phyloP scores from a whole-genome alignment of 2,113 vertebrate genomes.

The Pyxicephalus adspersus region DNA sequence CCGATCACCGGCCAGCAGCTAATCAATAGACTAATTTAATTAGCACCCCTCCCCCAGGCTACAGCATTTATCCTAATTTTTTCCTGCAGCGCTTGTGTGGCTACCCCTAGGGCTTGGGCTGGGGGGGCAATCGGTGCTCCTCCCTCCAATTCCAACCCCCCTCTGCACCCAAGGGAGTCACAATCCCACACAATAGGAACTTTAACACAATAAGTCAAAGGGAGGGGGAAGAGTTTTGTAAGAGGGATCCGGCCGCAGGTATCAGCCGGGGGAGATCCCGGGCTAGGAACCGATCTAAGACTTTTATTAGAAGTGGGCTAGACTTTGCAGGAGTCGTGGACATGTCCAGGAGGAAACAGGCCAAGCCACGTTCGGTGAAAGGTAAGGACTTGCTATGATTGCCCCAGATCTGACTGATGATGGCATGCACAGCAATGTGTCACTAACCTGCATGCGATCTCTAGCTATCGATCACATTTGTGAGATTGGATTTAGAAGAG shows the following conservation, averaged over 20 bases:
- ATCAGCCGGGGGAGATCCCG: neutral
- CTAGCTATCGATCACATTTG: too few species aligned
- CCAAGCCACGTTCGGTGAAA: conserved; percentile 97
- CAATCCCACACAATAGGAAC: conserved; percentile 57
- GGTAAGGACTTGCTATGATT: conserved; percentile 74
- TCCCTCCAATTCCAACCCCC: conserved; percentile 54
- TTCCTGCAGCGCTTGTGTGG: conserved; percentile 50
- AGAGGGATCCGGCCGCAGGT: conserved; percentile 18
- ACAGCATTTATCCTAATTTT: conserved; percentile 55
- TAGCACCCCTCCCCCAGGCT: conserved; percentile 63
- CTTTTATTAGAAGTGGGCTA: conserved; percentile 56
- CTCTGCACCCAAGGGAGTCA: conserved; percentile 55
- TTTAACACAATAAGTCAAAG: conserved; percentile 52
- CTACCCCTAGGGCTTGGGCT: conserved; percentile 57
- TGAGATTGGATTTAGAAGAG: too few species aligned
- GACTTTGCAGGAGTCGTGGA: conserved; percentile 75
- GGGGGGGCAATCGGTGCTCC: conserved; percentile 57
- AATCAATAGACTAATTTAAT: conserved; percentile 60
- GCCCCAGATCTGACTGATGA: neutral
- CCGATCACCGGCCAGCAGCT: too few species aligned
- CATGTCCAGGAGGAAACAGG: conserved; percentile 97
- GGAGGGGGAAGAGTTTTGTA: conserved; percentile 6
- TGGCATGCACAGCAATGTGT: too few species aligned
- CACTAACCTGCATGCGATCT: too few species aligned
- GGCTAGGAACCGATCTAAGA: neutral